Conservation (phyloP, 2,888 invertebrate species). For the Crocallis elinguaria region DNA sequence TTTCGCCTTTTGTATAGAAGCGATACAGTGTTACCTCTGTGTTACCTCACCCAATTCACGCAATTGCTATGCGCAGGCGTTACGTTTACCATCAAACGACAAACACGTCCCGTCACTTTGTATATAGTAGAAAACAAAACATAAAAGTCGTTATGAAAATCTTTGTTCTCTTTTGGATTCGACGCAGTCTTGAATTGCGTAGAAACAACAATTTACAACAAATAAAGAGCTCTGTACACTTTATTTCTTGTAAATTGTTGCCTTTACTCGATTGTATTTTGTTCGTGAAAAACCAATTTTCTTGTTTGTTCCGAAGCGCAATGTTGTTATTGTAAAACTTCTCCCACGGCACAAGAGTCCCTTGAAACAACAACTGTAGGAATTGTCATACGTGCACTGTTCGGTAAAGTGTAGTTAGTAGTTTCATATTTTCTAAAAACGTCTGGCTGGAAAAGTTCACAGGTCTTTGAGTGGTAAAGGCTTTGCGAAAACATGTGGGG, state of each 20-base stretch:
- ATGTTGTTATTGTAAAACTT: slow-evolving; percentile 59
- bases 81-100: too few relatives aligned
- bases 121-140: too few relatives aligned
- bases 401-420: slow-evolving; percentile 13
- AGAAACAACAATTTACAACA: slow-evolving; percentile 27
- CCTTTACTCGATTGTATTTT: slow-evolving; percentile 44
- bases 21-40: too few relatives aligned
- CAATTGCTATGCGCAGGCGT: too few relatives aligned
- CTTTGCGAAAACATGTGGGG: too few relatives aligned
- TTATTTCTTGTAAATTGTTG: slow-evolving; percentile 39
- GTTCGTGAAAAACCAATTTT: slow-evolving; percentile 42
- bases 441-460: background rate
- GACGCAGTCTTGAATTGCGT: background rate
- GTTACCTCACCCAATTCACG: too few relatives aligned
- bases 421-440: too few relatives aligned
- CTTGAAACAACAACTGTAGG: slow-evolving; percentile 31
- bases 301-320: slow-evolving; percentile 43
- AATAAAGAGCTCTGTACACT: slow-evolving; percentile 10
- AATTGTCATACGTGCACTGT: slow-evolving; percentile 27
- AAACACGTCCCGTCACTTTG: too few relatives aligned
- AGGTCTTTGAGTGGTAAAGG: background rate
- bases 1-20: too few relatives aligned
- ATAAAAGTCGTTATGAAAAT: too few relatives aligned
- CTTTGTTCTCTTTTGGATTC: too few relatives aligned
- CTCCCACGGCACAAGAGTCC: slow-evolving; percentile 34